Evolutionary conservation across 2,113 vertebrate species (phyloP).

Genomic region (Alouatta palliata): DNA sequence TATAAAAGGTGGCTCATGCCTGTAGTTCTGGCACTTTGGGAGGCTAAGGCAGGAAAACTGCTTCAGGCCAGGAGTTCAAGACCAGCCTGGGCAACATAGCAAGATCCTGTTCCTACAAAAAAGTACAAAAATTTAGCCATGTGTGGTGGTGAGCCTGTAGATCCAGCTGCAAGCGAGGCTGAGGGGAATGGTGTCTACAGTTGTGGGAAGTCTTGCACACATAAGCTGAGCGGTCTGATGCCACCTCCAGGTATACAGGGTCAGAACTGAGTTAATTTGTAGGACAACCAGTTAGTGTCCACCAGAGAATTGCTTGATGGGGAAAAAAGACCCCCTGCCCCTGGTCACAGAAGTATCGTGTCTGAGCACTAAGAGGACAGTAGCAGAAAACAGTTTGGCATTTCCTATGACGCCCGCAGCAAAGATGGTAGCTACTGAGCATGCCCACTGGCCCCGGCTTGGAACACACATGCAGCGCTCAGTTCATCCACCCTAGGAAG

Average conservation of each 20-base stretch:
- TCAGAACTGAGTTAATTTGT: neutral
- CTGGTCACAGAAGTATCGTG: neutral
- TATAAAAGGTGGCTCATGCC: too few species aligned
- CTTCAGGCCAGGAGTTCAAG: too few species aligned
- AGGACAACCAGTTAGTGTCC: neutral
- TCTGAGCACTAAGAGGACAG: neutral
- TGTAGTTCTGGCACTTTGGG: too few species aligned
- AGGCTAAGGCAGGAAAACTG: too few species aligned
- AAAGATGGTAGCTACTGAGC: neutral
- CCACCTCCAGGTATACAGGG: neutral
- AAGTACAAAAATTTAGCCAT: too few species aligned
- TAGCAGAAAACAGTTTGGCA: accelerated
- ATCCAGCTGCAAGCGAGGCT: too few species aligned
- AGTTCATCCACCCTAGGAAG: neutral
- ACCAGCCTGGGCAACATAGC: too few species aligned
- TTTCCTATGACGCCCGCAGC: accelerated
- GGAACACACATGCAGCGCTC: neutral
- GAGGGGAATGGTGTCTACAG: too few species aligned
- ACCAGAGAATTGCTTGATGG: neutral
- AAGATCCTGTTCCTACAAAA: too few species aligned
- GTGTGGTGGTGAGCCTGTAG: too few species aligned
- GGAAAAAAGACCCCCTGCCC: neutral
- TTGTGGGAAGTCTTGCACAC: too few species aligned
- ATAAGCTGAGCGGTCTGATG: neutral
- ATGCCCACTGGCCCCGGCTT: neutral